Base-by-base conservation (phyloP, 2,888 invertebrate genomes). In the Drosophila silvestris region DNA sequence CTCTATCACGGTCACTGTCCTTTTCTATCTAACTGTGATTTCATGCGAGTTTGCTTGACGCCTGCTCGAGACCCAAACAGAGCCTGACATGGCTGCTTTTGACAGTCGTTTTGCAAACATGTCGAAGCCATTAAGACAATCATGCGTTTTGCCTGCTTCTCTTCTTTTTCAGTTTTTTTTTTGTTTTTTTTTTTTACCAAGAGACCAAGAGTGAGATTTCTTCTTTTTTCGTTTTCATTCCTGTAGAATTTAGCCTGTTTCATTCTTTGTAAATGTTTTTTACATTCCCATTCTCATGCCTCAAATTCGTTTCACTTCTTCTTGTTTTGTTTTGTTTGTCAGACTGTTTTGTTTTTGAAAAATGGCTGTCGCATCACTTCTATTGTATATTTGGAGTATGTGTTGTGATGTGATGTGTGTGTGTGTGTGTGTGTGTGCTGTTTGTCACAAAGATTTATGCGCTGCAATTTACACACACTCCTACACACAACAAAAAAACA, bases 71-170 rank as follows among this genome's bases (percentile, higher is more conserved):
- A 41, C 52, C 58, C 58, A 58, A 58, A 58, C 53, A 57, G 67
- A 59, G 64, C 54, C 68, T 71, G 72, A 76, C 74, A 65, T 56
- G 72, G 47, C 87, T 87, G 87, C 85, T 81, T 85, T 86, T 88
- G 87, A 90, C 91, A 91, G 91, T 88, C 88, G 88, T 88, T 88
- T 91, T 90, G 91, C 90, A 91, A 88, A 88, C 88, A 88, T 88
- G 88, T 88, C 88, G 90, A 89, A 90, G 90, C 86, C 86, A 86
- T 86, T 86, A 86, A 90, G 90, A 87, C 86, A 87, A 88, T 88
- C 91, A 91, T 88, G 89, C 83, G 85, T 90, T 83, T 71, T 70
- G 65, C 68, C 69, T 26, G 61, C 61, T 54, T 59, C 50, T 63
- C 64, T 52, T 53, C 32, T 28, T 26, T 61, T 60, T 63, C 56